These are phyloP conservation scores for Anniella stebbinsi DNA, from an alignment of 2,797 vertebrate species.

Conservation along the genomic window DNA sequence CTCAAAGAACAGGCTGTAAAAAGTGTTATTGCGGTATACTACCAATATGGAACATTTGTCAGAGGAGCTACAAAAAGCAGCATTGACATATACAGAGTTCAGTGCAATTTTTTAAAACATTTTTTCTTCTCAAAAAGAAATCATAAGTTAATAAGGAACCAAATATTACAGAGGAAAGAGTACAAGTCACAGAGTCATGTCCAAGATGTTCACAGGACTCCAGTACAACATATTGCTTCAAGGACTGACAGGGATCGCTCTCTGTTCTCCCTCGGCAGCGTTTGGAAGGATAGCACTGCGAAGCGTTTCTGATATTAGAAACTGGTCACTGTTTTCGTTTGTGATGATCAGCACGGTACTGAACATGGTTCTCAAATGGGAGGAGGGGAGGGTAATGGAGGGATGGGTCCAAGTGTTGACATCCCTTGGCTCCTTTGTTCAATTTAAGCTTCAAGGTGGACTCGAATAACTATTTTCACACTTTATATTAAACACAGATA, in stretches of 20 bases:
- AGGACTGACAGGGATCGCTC: conserved; percentile 47
- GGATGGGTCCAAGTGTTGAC: not conserved
- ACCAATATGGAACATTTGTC: conserved; percentile 91
- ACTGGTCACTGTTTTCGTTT: not conserved
- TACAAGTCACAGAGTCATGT: conserved; percentile 57
- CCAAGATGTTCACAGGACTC: conserved; percentile 54
- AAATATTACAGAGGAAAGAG: conserved; percentile 78
- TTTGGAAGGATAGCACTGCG: not conserved
- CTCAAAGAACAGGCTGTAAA: conserved; percentile 88
- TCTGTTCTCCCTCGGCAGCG: conserved; percentile 22
- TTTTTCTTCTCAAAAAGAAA: conserved; percentile 72
- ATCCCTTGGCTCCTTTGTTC: not conserved
- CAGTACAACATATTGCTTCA: conserved; percentile 67
- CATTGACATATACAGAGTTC: conserved; percentile 93
- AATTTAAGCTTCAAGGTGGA: not conserved
- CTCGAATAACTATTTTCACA: conserved; percentile 29
- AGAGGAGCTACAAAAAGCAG: conserved; percentile 94
- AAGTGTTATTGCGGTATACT: conserved; percentile 98
- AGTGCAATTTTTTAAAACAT: conserved; percentile 93
- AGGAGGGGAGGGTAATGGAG: not conserved
- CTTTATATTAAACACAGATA: conserved; percentile 3
- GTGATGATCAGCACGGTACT: not conserved
- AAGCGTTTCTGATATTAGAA: not conserved
- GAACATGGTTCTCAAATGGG: rapidly evolving
- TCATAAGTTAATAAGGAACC: conserved; percentile 84